Evolutionary conservation across 2,797 vertebrate species (phyloP), one percentile per base, ranked within the genome.

Genomic region (Acipenser oxyrinchus): DNA sequence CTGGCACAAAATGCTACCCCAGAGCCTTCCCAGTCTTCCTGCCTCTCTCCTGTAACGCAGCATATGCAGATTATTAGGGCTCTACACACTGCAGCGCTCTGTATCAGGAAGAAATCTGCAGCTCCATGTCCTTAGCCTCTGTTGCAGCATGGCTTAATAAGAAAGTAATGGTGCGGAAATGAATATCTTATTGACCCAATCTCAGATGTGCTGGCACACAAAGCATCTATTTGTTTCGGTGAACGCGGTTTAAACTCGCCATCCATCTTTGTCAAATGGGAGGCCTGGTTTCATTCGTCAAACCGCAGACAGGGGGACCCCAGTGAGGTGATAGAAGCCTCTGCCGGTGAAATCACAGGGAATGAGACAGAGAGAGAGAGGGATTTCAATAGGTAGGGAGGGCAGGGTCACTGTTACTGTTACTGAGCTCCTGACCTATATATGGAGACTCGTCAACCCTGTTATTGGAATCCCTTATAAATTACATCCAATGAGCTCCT

Each of bases 121-220:
- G 15, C 48, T 23, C 18, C 61, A 3, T 55, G 10, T 55, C n/a
- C n/a, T 55, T 55, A 63, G 15, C 64, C 66, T 72, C 48, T 62
- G 76, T 69, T 76, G 73, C 74, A 73, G 75, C 49, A 69, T 72
- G 79, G 73, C 75, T 78, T 82, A 87, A 77, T 78, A 77, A 81
- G 81, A 80, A 74, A 76, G 75, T 89, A 89, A 88, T 89, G 80
- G 78, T 83, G 79, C 73, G 80, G 87, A 86, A 91, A 80, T 65
- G 77, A 81, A 82, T 82, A 87, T 85, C 85, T 88, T 89, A 91
- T 90, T 90, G 89, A 85, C 76, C 80, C 82, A 79, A 82, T 89
- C 84, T 84, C 79, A 73, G 74, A 78, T 75, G 82, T 81, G 80
- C 76, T 78, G 81, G 81, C 79, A 86, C 86, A 84, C 79, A 86